Base-by-base conservation (phyloP, 2,888 invertebrate species). In the Ectemnius lituratus region DNA sequence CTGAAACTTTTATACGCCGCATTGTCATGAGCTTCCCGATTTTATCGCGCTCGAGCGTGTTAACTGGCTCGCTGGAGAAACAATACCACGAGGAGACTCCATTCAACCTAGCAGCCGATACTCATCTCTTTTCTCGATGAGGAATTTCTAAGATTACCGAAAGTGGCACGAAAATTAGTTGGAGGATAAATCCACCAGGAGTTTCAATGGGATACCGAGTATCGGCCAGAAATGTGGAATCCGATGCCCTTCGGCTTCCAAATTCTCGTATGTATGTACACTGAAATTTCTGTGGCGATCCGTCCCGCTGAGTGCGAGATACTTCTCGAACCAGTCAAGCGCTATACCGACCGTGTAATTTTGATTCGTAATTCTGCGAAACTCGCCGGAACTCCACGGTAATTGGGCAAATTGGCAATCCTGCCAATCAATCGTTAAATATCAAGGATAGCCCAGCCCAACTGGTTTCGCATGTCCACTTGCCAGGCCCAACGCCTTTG, bases 381-480 rank as follows among this genome's bases (percentile, higher is more conserved):
- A 83, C 81, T 76, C 85, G 80, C 75, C 37, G 71, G 76, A 82
- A 76, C 72, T 65, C 70, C 61, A 74, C 78, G 84, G 83, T 88
- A 89, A 89, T 89, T 89, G 87, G 84, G 85, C 81, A 88, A 89
- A 89, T 89, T 89, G 87, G 81, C 85, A 88, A 89, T 88, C 85
- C 89, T 88, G 90, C 88, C 89, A 89, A 90, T 90, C 89, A 90
- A 89, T 89, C 86, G 84, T 84, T 84, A 85, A 87, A 86, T 86
- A 89, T 87, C 87, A 87, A 88, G 85, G 86, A 85, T 83, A 82
- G 62, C 75, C 68, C 67, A 73, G 67, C 65, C 63, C 59, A 64
- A 69, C 64, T 69, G 70, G 69, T 67, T 52, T 37, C 37, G 37
- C 37, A 11, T 37, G 37, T 37, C 37, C 37, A 8, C 37, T 37